These are phyloP conservation scores for Adrianichthys oophorus DNA, from an alignment of 2,797 vertebrate genomes.

Conservation along the genomic window DNA sequence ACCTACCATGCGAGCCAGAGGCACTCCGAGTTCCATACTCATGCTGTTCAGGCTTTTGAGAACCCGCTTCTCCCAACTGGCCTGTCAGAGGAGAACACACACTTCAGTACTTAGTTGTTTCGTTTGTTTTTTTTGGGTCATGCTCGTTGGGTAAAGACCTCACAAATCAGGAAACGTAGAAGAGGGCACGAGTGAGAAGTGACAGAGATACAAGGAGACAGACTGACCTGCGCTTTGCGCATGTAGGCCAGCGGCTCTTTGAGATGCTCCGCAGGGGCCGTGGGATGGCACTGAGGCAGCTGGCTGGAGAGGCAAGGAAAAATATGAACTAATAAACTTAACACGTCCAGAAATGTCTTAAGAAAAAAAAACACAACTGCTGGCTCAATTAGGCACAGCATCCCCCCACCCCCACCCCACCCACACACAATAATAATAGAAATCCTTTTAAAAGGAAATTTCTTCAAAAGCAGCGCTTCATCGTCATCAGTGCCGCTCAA, in stretches of 20 bases:
- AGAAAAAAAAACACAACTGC: background rate
- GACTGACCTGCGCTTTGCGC: conserved; percentile 93
- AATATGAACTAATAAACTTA: background rate
- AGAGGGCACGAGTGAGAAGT: conserved; percentile 12
- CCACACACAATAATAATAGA: background rate
- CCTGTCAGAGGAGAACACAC: conserved; percentile 73
- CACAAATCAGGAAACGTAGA: conserved; percentile 6
- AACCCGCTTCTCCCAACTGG: conserved; percentile 95
- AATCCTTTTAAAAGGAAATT: background rate
- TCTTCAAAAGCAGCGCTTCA: conserved; percentile 8
- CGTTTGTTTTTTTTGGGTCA: background rate
- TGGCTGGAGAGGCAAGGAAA: conserved; percentile 74
- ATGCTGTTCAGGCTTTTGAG: conserved; percentile 98
- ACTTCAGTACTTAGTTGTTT: background rate
- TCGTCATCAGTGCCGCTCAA: conserved; percentile 3
- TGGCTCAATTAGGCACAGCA: background rate
- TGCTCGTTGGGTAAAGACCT: conserved; percentile 7
- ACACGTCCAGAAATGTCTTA: background rate
- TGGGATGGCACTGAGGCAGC: conserved; percentile 81
- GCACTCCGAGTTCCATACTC: conserved; percentile 91
- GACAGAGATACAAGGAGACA: conserved; percentile 48
- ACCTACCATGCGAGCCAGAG: conserved; percentile 91
- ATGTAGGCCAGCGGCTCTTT: conserved; percentile 97
- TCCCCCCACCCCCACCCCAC: too few species aligned
- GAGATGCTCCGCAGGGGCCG: conserved; percentile 88